These are phyloP conservation scores for Stratiomys singularior DNA, from an alignment of 2,888 invertebrate species.

Conservation along the genomic window DNA sequence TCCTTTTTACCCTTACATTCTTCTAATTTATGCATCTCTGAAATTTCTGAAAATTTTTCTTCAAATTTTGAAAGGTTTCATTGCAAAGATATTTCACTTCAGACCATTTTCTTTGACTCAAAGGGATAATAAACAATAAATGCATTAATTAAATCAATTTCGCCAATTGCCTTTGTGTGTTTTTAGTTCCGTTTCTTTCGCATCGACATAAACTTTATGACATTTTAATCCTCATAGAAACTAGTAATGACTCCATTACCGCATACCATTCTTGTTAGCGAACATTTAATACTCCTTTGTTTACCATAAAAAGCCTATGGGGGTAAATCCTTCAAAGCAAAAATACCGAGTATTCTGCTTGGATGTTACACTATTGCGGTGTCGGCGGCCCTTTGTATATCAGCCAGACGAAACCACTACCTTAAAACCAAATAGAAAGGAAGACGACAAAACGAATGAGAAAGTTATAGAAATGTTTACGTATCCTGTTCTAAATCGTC, in stretches of 20 bases:
- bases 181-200: not conserved
- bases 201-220: constrained; percentile 32
- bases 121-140: too few relatives aligned
- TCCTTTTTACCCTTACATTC: too few relatives aligned
- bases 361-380: not conserved
- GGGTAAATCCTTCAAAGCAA: constrained; percentile 37
- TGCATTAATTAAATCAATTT: constrained; percentile 42
- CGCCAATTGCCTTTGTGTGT: constrained; percentile 32
- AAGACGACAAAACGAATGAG: not conserved
- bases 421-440: not conserved
- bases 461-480: too few relatives aligned
- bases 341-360: not conserved
- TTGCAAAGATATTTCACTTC: too few relatives aligned
- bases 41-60: too few relatives aligned
- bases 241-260: not conserved
- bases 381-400: not conserved
- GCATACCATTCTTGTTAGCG: constrained; percentile 6
- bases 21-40: too few relatives aligned
- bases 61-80: too few relatives aligned
- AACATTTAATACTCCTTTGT: constrained; percentile 21
- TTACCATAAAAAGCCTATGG: not conserved
- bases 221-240: constrained; percentile 36
- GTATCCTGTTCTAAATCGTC: constrained; percentile 34
- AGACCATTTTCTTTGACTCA: too few relatives aligned
- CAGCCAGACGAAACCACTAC: not conserved